These are phyloP conservation scores for Hapalemur alaotrensis DNA, from an alignment of 2,797 vertebrate genomes.

Conservation along the genomic window DNA sequence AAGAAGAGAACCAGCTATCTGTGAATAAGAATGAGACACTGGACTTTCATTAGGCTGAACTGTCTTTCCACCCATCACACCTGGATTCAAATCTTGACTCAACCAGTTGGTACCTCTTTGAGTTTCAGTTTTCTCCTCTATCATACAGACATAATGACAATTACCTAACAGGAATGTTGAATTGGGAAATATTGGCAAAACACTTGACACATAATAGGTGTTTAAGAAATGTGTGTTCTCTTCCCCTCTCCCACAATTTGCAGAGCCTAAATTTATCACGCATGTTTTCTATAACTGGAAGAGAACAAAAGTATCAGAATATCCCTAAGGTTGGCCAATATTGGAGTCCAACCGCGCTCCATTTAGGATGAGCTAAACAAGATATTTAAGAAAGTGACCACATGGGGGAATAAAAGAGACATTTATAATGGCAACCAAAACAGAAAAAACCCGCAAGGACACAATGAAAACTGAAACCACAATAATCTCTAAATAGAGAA, in stretches of 20 bases:
- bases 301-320: slow-evolving; percentile 23
- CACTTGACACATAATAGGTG: not conserved
- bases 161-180: not conserved
- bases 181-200: not conserved
- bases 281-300: not conserved
- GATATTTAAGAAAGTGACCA: slow-evolving; percentile 76
- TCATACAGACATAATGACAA: not conserved
- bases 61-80: not conserved
- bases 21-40: not conserved
- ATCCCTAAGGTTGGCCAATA: not conserved
- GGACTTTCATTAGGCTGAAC: not conserved
- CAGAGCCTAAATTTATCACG: not conserved
- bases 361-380: slow-evolving; percentile 38
- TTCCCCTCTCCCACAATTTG: not conserved
- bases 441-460: slow-evolving; percentile 78
- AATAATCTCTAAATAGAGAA: slow-evolving; percentile 82
- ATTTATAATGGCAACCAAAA: slow-evolving; percentile 78
- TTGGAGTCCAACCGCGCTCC: not conserved
- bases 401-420: slow-evolving; percentile 70
- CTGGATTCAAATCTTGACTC: not conserved
- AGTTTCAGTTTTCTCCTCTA: not conserved
- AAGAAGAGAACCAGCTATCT: not conserved
- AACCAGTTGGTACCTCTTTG: not conserved
- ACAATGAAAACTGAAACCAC: slow-evolving; percentile 83
- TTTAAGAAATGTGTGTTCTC: not conserved